A percentile compares a stretch with the other conserved stretches of the same genome.
Conservation (phyloP, 2,113 vertebrate species). For the Artemisiospiza belli region DNA sequence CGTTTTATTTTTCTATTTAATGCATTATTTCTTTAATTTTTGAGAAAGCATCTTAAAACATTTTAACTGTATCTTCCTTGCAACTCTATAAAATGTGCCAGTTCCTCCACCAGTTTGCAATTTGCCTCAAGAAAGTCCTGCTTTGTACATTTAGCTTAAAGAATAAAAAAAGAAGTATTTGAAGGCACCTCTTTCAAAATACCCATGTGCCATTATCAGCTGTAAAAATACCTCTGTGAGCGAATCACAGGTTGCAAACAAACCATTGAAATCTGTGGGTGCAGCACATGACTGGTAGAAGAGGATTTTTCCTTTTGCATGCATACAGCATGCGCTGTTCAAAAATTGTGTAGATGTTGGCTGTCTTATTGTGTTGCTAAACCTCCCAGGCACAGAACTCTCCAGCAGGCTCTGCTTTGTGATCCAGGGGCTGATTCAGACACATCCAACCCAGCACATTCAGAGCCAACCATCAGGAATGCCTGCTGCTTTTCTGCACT, state of each 20-base stretch:
- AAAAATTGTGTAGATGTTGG: constrained; percentile 66
- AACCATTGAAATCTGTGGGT: not conserved
- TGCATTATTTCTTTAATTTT: not conserved
- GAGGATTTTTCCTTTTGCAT: constrained; percentile 30
- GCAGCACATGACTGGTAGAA: not conserved
- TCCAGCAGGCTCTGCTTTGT: constrained; percentile 3
- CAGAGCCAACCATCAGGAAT: not conserved
- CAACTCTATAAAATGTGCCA: not conserved
- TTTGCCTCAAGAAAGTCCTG: not conserved
- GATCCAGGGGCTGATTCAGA: not conserved
- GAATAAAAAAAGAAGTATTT: no score
- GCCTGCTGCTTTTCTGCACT: not conserved
- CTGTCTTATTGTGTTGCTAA: constrained; percentile 63
- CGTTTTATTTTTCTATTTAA: not conserved
- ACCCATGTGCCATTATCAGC: not conserved
- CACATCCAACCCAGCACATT: constrained; percentile 22
- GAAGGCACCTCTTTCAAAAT: not conserved
- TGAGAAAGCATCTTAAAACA: not conserved
- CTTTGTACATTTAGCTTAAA: not conserved
- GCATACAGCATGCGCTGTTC: not conserved
- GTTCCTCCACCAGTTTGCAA: not conserved
- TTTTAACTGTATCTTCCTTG: not conserved
- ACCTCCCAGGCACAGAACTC: constrained; percentile 9
- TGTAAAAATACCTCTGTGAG: not conserved
- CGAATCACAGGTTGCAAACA: not conserved